Evolutionary conservation across 2,888 invertebrate species (phyloP), one percentile per base, ranked within the genome.

Genomic region (Axea sp.): DNA sequence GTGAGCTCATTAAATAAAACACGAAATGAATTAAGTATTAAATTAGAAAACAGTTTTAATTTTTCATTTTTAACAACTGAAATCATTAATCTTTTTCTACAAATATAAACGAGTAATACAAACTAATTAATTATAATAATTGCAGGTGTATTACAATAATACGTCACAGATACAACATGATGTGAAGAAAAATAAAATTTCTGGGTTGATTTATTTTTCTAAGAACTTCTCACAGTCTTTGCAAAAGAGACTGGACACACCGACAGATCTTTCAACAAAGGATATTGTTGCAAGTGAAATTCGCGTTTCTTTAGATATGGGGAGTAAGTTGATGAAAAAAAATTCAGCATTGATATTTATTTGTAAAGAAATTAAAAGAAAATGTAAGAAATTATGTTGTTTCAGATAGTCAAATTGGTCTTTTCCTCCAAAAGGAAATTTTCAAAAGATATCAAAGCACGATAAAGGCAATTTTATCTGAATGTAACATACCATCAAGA

Each of bases 321-420:
- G 93, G 49, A 93, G 95, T 86, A 79, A 67, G 78, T 7, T 19
- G 69, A 24, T 53, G n/a, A n/a, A n/a, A n/a, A n/a, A n/a, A n/a
- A n/a, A n/a, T n/a, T n/a, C n/a, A n/a, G n/a, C n/a, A n/a, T n/a
- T n/a, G n/a, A n/a, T n/a, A n/a, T n/a, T n/a, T n/a, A n/a, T n/a
- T n/a, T n/a, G n/a, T n/a, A n/a, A n/a, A n/a, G n/a, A n/a, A n/a
- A n/a, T n/a, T n/a, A n/a, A n/a, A n/a, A n/a, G n/a, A n/a, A n/a
- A n/a, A n/a, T n/a, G n/a, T n/a, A n/a, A n/a, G n/a, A n/a, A n/a
- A n/a, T n/a, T n/a, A n/a, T n/a, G n/a, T n/a, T n/a, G n/a, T n/a
- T 47, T 30, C 88, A 96, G 96, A 96, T 90, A 93, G 95, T 79
- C 96, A 96, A 88, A 93, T 96, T 75, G 93, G 94, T 0, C 89